A percentile compares a stretch with the other conserved stretches of the same genome.
phyloP scores from a whole-genome alignment of 2,113 vertebrate genomes.

The Neotoma lepida region DNA sequence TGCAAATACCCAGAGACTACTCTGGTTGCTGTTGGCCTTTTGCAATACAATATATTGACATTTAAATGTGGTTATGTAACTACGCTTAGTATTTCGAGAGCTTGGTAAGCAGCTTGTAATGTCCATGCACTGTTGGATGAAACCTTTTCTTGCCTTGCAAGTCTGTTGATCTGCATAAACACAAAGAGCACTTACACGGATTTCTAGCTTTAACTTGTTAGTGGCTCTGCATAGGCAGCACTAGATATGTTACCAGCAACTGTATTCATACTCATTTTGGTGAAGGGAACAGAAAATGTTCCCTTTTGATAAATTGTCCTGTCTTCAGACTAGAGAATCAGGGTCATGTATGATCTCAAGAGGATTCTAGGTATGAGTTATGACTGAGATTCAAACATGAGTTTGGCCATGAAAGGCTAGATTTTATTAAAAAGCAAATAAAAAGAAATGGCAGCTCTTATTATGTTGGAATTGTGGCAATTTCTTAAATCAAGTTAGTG shows the following conservation, averaged over 20 bases:
- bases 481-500: conserved; percentile 54
- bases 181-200: neutral
- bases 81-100: neutral
- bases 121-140: neutral
- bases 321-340: neutral
- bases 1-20: neutral
- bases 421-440: conserved; percentile 56
- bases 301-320: neutral
- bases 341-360: neutral
- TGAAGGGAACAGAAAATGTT: neutral
- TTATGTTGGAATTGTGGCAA: conserved; percentile 3
- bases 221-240: neutral
- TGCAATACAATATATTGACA: neutral
- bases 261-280: neutral
- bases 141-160: neutral
- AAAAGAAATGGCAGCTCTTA: conserved; percentile 10
- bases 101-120: neutral
- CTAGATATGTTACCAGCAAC: neutral
- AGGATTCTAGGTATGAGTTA: neutral
- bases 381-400: neutral
- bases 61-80: neutral
- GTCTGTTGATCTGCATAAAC: neutral
- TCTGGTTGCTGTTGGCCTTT: neutral
- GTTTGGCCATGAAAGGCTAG: neutral
- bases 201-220: neutral